Conservation (phyloP, 2,888 invertebrate genomes). For the Psococerastis gibbosa region DNA sequence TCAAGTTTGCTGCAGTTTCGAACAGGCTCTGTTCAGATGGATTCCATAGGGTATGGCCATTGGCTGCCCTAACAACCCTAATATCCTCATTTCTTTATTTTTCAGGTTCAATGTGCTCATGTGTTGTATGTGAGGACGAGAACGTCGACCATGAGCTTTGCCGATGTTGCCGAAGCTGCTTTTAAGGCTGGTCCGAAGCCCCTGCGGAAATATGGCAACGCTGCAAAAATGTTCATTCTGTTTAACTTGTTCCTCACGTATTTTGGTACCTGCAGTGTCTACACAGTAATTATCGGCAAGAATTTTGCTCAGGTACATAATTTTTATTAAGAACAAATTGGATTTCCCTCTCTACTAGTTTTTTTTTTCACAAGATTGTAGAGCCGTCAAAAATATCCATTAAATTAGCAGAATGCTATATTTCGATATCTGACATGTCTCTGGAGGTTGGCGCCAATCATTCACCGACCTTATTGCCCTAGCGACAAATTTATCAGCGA, state of each 20-base stretch:
- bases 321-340: not conserved
- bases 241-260: constrained; percentile 76
- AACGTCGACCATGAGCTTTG: constrained; percentile 60
- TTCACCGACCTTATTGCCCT: too few species aligned
- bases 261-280: constrained; percentile 93
- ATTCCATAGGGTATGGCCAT: too few species aligned
- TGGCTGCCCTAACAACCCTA: too few species aligned
- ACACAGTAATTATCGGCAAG: constrained; percentile 78
- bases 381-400: too few species aligned
- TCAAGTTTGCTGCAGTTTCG: too few species aligned
- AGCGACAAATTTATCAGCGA: too few species aligned
- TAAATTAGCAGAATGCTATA: too few species aligned
- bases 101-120: constrained; percentile 64
- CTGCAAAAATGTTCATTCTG: constrained; percentile 52
- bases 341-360: not conserved
- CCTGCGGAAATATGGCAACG: constrained; percentile 39
- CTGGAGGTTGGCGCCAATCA: too few species aligned
- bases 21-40: too few species aligned
- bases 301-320: constrained; percentile 49
- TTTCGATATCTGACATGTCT: too few species aligned
- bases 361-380: constrained; percentile 4
- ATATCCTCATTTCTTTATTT: too few species aligned
- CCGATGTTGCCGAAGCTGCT: constrained; percentile 66
- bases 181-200: constrained; percentile 57
- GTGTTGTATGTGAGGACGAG: constrained; percentile 52